Percentiles rank a stretch among this genome's conserved stretches.
phyloP scores from a whole-genome alignment of 2,888 invertebrate genomes.

The Athripsodes cinereus region DNA sequence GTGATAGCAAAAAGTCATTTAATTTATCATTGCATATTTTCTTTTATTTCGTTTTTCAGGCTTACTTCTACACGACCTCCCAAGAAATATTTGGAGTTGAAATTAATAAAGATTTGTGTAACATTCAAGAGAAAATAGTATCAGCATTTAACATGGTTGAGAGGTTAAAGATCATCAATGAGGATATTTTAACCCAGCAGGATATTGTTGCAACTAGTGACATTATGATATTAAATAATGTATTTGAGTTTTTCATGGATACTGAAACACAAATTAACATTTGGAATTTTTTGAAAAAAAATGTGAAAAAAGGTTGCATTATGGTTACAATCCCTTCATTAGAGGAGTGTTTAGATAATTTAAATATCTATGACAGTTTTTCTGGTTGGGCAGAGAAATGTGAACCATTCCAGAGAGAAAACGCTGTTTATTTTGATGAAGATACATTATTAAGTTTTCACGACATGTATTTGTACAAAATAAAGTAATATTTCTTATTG shows the following conservation, averaged over 20 bases:
- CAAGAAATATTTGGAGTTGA: slow-evolving; percentile 60
- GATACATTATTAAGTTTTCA: slow-evolving; percentile 35
- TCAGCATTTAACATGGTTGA: slow-evolving; percentile 48
- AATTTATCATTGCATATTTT: no score
- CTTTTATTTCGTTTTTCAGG: slow-evolving; percentile 39
- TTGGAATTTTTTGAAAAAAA: slow-evolving; percentile 54
- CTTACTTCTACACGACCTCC: slow-evolving; percentile 54
- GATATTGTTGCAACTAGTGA: slow-evolving; percentile 52
- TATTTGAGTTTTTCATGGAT: slow-evolving; percentile 62
- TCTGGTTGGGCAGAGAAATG: slow-evolving; percentile 45
- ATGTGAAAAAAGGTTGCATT: slow-evolving; percentile 50
- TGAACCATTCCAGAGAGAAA: slow-evolving; percentile 41
- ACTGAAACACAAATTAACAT: slow-evolving; percentile 51
- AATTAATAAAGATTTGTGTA: slow-evolving; percentile 60
- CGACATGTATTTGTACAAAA: slow-evolving; percentile 41
- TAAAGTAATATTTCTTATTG: slow-evolving; percentile 40
- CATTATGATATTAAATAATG: slow-evolving; percentile 57
- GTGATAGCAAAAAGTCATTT: no score
- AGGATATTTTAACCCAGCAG: slow-evolving; percentile 51
- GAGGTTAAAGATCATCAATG: slow-evolving; percentile 51
- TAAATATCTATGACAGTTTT: slow-evolving; percentile 46
- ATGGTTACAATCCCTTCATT: slow-evolving; percentile 56
- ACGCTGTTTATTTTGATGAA: slow-evolving; percentile 43
- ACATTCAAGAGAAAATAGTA: slow-evolving; percentile 54
- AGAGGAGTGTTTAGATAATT: slow-evolving; percentile 43